Evolutionary conservation across 2,888 invertebrate species (phyloP).

Genomic region (Orchesella flavescens): DNA sequence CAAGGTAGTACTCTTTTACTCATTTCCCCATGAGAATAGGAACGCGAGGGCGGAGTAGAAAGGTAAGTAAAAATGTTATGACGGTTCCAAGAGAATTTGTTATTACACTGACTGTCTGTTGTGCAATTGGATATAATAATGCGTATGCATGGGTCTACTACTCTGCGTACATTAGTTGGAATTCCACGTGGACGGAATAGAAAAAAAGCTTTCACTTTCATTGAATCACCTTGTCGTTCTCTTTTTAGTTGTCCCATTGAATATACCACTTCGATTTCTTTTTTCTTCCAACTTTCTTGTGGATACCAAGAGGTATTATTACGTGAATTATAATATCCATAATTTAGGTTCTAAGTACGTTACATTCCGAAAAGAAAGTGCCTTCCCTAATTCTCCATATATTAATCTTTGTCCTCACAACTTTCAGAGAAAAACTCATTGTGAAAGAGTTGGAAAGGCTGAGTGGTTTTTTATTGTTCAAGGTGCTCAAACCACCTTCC

Average conservation of each 20-base stretch:
- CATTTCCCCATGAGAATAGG: not conserved
- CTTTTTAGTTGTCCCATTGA: too few species aligned
- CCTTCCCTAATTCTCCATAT: not conserved
- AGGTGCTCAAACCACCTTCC: not conserved
- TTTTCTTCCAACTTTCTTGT: not conserved
- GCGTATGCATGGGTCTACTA: not conserved
- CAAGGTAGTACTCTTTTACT: not conserved
- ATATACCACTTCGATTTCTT: not conserved
- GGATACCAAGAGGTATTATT: constrained; percentile 4
- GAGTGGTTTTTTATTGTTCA: constrained; percentile 1
- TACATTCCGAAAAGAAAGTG: not conserved
- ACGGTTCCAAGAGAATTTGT: constrained; percentile 42
- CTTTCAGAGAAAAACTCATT: too few species aligned
- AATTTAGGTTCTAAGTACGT: not conserved
- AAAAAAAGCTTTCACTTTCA: not conserved
- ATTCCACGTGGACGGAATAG: not conserved
- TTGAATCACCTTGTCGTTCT: not conserved
- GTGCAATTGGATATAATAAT: constrained; percentile 7
- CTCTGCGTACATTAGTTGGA: not conserved
- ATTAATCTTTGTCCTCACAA: too few species aligned
- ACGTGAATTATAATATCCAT: not conserved
- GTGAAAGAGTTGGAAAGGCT: too few species aligned
- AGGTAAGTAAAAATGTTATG: constrained; percentile 56
- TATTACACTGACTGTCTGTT: constrained; percentile 14
- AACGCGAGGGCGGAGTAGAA: constrained; percentile 20